A percentile compares a stretch with the other conserved stretches of the same genome.
Evolutionary conservation across 2,888 invertebrate species (phyloP).

Genomic region (Imbricaverruca yamaguchii): DNA sequence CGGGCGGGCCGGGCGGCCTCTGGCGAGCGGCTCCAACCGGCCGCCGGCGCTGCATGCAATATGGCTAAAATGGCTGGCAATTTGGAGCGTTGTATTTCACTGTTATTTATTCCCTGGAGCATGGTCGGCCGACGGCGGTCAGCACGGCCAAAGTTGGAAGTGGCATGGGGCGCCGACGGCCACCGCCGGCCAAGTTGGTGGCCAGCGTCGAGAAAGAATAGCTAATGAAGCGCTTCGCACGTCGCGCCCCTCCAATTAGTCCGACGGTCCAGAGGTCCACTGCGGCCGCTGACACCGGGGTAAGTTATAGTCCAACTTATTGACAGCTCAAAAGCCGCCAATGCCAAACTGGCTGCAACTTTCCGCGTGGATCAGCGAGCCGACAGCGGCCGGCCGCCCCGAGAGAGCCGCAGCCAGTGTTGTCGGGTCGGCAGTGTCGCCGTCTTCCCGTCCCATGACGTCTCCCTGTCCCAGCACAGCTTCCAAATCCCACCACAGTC

Average conservation of each 20-base stretch:
- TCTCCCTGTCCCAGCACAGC: too few species aligned
- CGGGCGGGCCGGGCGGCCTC: neutral
- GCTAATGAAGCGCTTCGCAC: slow-evolving; percentile 14
- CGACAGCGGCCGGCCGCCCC: neutral
- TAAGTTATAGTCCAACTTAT: slow-evolving; percentile 1
- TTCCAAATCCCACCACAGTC: too few species aligned
- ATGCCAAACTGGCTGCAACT: neutral
- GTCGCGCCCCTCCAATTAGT: neutral
- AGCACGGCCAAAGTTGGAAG: neutral
- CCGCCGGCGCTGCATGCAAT: neutral
- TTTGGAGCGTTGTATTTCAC: slow-evolving; percentile 11
- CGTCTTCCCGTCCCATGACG: too few species aligned
- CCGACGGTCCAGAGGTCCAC: neutral
- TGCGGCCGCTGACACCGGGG: neutral
- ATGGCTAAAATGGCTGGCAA: slow-evolving; percentile 8
- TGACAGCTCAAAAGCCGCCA: slow-evolving; percentile 13
- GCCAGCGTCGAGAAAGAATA: neutral
- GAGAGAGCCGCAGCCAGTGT: too few species aligned
- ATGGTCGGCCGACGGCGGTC: neutral
- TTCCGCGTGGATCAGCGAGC: neutral
- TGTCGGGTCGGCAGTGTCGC: too few species aligned
- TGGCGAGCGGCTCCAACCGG: neutral
- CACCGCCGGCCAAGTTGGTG: neutral
- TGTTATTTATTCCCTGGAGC: neutral
- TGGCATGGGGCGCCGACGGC: neutral